Evolutionary conservation across 1,140 invertebrate species (phyloP).

Genomic region (Cataglyphis hispanica): DNA sequence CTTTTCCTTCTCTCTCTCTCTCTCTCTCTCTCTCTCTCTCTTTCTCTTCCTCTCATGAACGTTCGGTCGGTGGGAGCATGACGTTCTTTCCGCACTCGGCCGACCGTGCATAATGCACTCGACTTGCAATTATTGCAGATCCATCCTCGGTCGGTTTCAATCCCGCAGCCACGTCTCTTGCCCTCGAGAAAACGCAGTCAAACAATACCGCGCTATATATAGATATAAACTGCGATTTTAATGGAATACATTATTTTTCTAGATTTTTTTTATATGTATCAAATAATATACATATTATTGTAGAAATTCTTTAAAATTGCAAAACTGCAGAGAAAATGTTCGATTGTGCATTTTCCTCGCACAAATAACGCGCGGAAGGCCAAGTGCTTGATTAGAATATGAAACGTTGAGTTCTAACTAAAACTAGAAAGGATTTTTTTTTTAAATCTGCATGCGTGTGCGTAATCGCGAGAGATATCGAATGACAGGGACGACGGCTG

Average conservation of each 20-base stretch:
- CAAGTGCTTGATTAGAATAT: constrained; percentile 27
- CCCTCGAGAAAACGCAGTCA: constrained; percentile 10
- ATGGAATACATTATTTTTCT: not conserved
- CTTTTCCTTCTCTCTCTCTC: not conserved
- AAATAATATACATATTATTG: constrained; percentile 12
- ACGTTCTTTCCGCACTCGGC: constrained; percentile 74
- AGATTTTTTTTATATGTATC: not conserved
- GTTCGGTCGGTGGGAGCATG: constrained; percentile 62
- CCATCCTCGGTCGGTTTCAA: constrained; percentile 61
- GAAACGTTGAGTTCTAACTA: not conserved
- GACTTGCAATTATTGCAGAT: constrained; percentile 74
- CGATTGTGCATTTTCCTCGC: not conserved
- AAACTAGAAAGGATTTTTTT: constrained; percentile 32
- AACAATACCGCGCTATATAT: not conserved
- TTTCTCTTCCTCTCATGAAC: constrained; percentile 19
- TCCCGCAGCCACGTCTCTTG: constrained; percentile 13
- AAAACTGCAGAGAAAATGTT: not conserved
- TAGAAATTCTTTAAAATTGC: not conserved
- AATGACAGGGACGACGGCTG: constrained; percentile 49
- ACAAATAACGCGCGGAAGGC: not conserved
- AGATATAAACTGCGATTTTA: not conserved
- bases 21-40: not conserved
- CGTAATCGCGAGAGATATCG: constrained; percentile 50
- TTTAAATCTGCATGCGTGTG: constrained; percentile 27
- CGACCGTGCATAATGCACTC: constrained; percentile 75